Conservation (phyloP, 2,797 vertebrate genomes). For the Microcaecilia unicolor region DNA sequence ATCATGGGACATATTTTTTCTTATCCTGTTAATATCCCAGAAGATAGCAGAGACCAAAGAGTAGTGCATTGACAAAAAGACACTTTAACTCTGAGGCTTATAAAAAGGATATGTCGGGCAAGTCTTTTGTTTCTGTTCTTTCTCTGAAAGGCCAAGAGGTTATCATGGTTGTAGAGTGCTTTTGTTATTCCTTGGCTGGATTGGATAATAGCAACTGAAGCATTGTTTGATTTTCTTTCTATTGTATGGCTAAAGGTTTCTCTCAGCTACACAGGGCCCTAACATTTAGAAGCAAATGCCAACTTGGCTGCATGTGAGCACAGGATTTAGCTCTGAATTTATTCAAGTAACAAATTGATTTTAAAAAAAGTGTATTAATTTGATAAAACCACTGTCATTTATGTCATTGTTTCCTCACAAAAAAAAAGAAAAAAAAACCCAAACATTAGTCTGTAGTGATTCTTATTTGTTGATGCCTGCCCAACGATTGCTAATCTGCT, state of each 20-base stretch:
- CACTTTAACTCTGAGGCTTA: constrained; percentile 27
- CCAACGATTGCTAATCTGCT: too few relatives aligned
- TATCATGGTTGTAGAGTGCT: constrained; percentile 16
- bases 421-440: too few relatives aligned
- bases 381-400: too few relatives aligned
- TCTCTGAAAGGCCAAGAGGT: constrained; percentile 27
- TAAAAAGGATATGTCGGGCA: constrained; percentile 15
- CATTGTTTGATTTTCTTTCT: constrained; percentile 19
- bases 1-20: constrained; percentile 39
- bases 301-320: too few relatives aligned
- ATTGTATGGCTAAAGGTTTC: constrained; percentile 12
- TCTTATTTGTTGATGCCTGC: too few relatives aligned
- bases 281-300: too few relatives aligned
- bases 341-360: too few relatives aligned
- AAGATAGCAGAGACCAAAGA: constrained; percentile 41
- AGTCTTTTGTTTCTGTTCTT: constrained; percentile 18
- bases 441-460: too few relatives aligned
- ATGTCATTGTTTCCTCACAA: too few relatives aligned
- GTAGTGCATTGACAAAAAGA: constrained; percentile 26
- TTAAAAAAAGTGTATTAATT: too few relatives aligned
- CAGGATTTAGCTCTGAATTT: too few relatives aligned
- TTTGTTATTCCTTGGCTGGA: constrained; percentile 32
- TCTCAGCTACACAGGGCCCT: constrained; percentile 10
- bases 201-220: constrained; percentile 7
- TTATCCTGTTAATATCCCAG: constrained; percentile 41